Conservation (phyloP, 2,888 invertebrate species). For the Platerodrilus igneus region DNA sequence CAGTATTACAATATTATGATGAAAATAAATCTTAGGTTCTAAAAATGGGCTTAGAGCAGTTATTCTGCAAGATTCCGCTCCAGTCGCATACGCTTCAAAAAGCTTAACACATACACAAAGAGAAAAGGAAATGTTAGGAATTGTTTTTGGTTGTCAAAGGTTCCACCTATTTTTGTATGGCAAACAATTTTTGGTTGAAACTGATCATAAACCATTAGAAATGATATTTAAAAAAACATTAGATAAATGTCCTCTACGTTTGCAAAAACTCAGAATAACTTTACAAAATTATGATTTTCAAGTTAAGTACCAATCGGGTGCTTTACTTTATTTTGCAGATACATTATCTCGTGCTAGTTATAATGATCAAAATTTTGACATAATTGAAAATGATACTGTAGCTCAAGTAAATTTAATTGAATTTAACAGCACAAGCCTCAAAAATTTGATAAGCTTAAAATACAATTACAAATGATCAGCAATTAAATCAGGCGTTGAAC, state of each 20-base stretch:
- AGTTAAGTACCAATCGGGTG: conserved; percentile 31
- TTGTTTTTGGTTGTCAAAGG: neutral
- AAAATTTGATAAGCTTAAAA: no score
- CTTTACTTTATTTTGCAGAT: conserved; percentile 33
- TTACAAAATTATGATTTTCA: conserved; percentile 18
- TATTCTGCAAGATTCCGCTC: conserved; percentile 32
- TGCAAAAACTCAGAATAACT: conserved; percentile 13
- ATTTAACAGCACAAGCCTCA: conserved; percentile 12
- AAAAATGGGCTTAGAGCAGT: no score
- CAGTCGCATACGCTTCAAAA: conserved; percentile 34
- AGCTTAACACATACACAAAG: neutral
- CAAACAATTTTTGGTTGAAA: conserved; percentile 28
- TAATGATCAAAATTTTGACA: conserved; percentile 14
- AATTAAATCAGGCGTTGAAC: conserved; percentile 11
- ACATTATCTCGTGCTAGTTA: conserved; percentile 29
- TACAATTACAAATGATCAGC: conserved; percentile 12
- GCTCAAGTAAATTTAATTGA: conserved; percentile 12
- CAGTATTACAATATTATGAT: no score
- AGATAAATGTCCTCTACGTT: no score
- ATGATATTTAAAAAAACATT: conserved; percentile 30
- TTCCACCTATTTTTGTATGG: conserved; percentile 26
- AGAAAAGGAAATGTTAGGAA: neutral
- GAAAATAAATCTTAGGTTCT: no score
- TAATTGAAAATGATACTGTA: conserved; percentile 9
- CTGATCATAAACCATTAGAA: conserved; percentile 41